Base-by-base conservation (phyloP, 1,140 invertebrate species). In the Drosophila nigromelanica region DNA sequence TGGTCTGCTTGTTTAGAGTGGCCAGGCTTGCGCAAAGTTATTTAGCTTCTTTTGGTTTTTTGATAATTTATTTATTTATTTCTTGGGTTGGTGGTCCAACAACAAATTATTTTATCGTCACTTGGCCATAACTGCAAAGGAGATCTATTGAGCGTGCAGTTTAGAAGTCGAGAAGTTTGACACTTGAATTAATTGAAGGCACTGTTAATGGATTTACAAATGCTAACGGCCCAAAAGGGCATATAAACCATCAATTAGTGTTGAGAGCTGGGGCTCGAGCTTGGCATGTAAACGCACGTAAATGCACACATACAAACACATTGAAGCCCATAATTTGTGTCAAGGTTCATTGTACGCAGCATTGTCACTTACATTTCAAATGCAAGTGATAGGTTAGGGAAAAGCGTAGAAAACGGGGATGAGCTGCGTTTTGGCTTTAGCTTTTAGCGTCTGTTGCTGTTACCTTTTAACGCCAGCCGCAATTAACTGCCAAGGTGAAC, bases 401-500 rank as follows among this genome's bases (percentile, higher is more conserved):
- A 37, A 35, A n/a, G 6, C 10, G 56, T 33, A 7, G 47, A 4
- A 33, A 5, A 14, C 21, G 2, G 30, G 55, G 37, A 12, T 15
- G 18, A 8, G 27, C 47, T 21, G 14, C 27, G 66, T 37, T 58
- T 52, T 56, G 68, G 69, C 54, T 54, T 58, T 58, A 58, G 52
- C 33, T 61, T 61, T 61, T 47, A 50, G 37, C 15, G 55, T 59
- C 33, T 59, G 11, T 77, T 58, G 70, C 42, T 52, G 64, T 35
- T 47, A 45, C 50, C 62, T 75, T 86, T 86, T 75, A 56, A 87
- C 64, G 76, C 75, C 68, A 69, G 56, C 64, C 77, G 75, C 78
- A 89, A 87, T 89, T 82, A 82, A 70, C 76, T 72, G 85, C 70
- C 77, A 89, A 89, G 73, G 79, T 62, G 58, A 78, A 62, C 24